Evolutionary conservation across 2,888 invertebrate genomes (phyloP).

Genomic region (Sylvicola cinctus): DNA sequence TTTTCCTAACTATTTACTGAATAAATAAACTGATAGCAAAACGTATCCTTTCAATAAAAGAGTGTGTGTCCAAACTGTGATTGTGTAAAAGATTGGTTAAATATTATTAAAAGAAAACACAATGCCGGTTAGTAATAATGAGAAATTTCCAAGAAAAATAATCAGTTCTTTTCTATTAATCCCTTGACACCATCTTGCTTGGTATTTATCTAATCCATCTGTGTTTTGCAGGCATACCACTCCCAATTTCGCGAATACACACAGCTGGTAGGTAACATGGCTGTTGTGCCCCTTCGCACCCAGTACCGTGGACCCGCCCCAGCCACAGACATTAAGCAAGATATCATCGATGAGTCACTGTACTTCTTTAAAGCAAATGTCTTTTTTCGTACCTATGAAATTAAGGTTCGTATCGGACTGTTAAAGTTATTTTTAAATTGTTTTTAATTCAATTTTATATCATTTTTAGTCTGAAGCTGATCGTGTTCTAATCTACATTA

Average conservation of each 20-base stretch:
- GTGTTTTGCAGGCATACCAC: slow-evolving; percentile 73
- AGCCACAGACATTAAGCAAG: slow-evolving; percentile 44
- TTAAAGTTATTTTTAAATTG: neutral
- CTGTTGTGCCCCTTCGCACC: slow-evolving; percentile 76
- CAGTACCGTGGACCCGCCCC: slow-evolving; percentile 87
- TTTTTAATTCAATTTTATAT: slow-evolving; percentile 7
- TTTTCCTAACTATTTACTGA: too few relatives aligned
- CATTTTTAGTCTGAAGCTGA: slow-evolving; percentile 77
- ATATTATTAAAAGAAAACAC: too few relatives aligned
- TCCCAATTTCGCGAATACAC: slow-evolving; percentile 62
- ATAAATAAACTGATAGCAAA: too few relatives aligned
- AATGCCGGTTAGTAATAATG: too few relatives aligned
- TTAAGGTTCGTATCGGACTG: slow-evolving; percentile 49
- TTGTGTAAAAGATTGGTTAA: too few relatives aligned
- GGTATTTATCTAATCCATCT: slow-evolving; percentile 1
- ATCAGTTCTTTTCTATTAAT: too few relatives aligned
- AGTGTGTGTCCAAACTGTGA: too few relatives aligned
- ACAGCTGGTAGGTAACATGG: slow-evolving; percentile 74
- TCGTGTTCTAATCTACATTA: slow-evolving; percentile 89
- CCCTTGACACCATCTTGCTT: too few relatives aligned
- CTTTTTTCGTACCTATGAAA: slow-evolving; percentile 96
- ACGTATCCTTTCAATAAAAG: too few relatives aligned
- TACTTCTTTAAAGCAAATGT: slow-evolving; percentile 98
- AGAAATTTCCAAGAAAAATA: too few relatives aligned
- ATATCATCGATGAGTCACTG: slow-evolving; percentile 94